These are phyloP conservation scores for Eupelmus urozonus DNA, from an alignment of 2,888 invertebrate species.

Conservation along the genomic window DNA sequence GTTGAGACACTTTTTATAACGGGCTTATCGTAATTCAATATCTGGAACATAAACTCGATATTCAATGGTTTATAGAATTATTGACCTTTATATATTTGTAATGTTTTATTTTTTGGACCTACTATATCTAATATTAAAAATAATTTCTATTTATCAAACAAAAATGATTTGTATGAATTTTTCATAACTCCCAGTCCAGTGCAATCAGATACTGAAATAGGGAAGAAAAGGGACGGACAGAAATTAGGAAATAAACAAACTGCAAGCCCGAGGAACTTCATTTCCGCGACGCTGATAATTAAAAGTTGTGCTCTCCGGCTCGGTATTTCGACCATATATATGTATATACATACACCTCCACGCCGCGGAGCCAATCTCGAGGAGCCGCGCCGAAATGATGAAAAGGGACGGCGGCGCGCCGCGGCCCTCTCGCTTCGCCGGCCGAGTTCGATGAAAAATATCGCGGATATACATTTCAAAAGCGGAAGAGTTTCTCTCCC, in stretches of 20 bases:
- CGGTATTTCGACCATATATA: conserved; percentile 45
- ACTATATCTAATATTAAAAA: too few species aligned
- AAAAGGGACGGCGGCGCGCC: conserved; percentile 50
- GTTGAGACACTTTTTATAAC: too few species aligned
- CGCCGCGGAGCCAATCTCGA: conserved; percentile 50
- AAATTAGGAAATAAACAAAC: conserved; percentile 44
- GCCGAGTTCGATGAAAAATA: conserved; percentile 60
- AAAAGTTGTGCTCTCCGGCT: conserved; percentile 57
- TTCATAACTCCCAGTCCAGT: background rate
- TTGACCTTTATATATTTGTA: too few species aligned
- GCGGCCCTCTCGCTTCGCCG: conserved; percentile 46
- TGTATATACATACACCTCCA: conserved; percentile 1
- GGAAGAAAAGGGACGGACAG: background rate
- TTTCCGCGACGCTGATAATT: conserved; percentile 59
- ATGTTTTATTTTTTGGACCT: too few species aligned
- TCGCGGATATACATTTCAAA: conserved; percentile 52
- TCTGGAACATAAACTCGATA: too few species aligned
- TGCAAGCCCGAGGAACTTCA: conserved; percentile 41
- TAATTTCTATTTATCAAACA: too few species aligned
- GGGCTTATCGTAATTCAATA: too few species aligned
- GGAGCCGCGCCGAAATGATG: conserved; percentile 45
- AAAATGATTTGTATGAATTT: background rate
- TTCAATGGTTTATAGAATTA: too few species aligned
- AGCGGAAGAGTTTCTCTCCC: conserved; percentile 53
- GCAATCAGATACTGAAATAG: background rate